These are phyloP conservation scores for Hypsibius dujardini DNA, from an alignment of 1,140 invertebrate genomes.

Conservation along the genomic window DNA sequence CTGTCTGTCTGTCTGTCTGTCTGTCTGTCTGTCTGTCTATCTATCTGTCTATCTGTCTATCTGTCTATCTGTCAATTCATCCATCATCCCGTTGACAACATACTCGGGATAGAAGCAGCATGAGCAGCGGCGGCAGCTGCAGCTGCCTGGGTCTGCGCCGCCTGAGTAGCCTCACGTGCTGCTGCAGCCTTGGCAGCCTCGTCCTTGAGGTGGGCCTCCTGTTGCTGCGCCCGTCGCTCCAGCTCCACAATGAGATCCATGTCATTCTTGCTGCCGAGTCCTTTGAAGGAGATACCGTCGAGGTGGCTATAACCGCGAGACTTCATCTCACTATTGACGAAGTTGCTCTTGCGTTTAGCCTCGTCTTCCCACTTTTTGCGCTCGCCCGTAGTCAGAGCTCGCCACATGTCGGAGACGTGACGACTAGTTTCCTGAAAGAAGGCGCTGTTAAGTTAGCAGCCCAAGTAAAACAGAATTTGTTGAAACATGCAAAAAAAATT, in stretches of 20 bases:
- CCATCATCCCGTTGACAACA: background rate
- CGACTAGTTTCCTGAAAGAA: slow-evolving; percentile 5
- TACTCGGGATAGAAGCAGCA: background rate
- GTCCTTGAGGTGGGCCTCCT: background rate
- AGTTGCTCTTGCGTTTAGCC: background rate
- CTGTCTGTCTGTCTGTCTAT: too few species aligned
- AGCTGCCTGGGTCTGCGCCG: background rate
- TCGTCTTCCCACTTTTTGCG: slow-evolving; percentile 1
- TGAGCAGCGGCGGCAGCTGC: background rate
- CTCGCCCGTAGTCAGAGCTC: background rate
- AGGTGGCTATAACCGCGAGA: background rate
- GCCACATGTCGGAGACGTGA: background rate
- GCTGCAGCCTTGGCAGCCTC: slow-evolving; percentile 4
- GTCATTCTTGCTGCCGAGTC: background rate
- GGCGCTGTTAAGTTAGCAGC: background rate
- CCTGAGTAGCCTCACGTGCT: background rate
- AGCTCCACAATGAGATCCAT: background rate
- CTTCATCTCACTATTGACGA: slow-evolving; percentile 8
- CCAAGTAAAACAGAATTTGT: background rate
- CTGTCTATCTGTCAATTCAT: too few species aligned
- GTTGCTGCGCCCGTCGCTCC: background rate
- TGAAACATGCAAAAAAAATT: background rate
- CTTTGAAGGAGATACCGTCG: slow-evolving; percentile 1
- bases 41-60: too few species aligned
- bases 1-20: too few species aligned